Conservation (phyloP, 2,888 invertebrate species). For the Flexamia atlantica region DNA sequence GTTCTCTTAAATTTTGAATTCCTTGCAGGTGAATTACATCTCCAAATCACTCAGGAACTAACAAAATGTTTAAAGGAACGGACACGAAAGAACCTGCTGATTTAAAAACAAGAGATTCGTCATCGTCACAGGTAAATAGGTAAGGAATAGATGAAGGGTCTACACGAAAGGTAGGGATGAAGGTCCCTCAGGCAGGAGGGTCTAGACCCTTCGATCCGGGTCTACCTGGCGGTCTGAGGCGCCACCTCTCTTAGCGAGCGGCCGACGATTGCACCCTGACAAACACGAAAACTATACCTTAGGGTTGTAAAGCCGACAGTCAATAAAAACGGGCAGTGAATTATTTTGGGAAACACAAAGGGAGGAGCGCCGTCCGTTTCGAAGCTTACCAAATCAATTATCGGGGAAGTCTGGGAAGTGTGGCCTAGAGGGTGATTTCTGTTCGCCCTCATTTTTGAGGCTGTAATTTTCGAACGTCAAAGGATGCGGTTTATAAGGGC, state of each 20-base stretch:
- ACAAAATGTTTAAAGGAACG: background rate
- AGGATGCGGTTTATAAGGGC: no score
- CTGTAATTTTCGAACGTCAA: no score
- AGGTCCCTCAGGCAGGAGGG: conserved; percentile 1
- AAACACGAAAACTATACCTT: conserved; percentile 27
- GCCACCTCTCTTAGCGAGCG: conserved; percentile 46
- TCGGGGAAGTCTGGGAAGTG: background rate
- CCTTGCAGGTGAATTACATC: no score
- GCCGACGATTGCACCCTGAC: conserved; percentile 47
- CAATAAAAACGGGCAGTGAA: conserved; percentile 17
- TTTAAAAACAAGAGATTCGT: conserved; percentile 30
- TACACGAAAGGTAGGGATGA: background rate
- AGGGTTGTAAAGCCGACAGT: conserved; percentile 10
- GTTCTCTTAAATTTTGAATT: no score
- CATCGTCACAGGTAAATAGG: conserved; percentile 45
- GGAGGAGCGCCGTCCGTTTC: background rate
- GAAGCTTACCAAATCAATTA: conserved; percentile 1
- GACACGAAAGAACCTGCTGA: background rate
- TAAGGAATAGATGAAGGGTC: conserved; percentile 5
- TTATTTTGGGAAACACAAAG: conserved; percentile 16
- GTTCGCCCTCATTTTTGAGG: no score
- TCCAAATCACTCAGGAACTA: no score
- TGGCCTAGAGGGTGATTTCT: no score
- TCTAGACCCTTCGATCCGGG: background rate
- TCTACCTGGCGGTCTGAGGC: conserved; percentile 33